A percentile compares a stretch with the other conserved stretches of the same genome.
phyloP scores from a whole-genome alignment of 2,113 vertebrate species.

The Phalacrocorax aristotelis region DNA sequence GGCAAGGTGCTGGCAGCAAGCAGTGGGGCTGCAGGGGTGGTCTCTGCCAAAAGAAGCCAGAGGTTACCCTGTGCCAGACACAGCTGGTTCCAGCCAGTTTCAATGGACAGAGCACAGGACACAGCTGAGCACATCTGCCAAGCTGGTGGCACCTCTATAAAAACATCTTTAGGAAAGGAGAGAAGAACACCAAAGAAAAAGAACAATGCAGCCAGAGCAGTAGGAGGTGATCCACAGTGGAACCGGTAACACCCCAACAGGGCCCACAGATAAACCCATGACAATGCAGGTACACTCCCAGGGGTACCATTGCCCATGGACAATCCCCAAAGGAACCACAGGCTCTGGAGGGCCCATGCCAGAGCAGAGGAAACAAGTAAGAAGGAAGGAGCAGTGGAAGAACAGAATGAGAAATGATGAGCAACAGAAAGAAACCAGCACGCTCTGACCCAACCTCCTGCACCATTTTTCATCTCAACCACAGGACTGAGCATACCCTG shows the following conservation, averaged over 20 bases:
- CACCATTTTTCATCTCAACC: not conserved
- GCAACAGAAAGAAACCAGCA: not conserved
- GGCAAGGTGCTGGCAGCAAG: not conserved
- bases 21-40: not conserved
- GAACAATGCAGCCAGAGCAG: not conserved
- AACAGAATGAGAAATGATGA: not conserved
- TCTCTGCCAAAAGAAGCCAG: not conserved
- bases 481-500: not conserved
- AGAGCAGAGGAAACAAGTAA: not conserved
- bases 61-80: not conserved
- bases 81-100: not conserved
- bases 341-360: not conserved
- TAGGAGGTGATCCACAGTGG: not conserved
- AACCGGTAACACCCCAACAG: not conserved
- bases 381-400: not conserved
- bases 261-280: not conserved
- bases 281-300: not conserved
- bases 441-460: not conserved
- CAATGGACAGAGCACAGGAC: not conserved
- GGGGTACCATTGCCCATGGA: not conserved
- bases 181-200: not conserved
- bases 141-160: not conserved
- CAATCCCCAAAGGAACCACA: not conserved
- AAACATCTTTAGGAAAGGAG: not conserved
- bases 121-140: not conserved